These are phyloP conservation scores for Danio aesculapii DNA, from an alignment of 2,797 vertebrate species.

Conservation along the genomic window DNA sequence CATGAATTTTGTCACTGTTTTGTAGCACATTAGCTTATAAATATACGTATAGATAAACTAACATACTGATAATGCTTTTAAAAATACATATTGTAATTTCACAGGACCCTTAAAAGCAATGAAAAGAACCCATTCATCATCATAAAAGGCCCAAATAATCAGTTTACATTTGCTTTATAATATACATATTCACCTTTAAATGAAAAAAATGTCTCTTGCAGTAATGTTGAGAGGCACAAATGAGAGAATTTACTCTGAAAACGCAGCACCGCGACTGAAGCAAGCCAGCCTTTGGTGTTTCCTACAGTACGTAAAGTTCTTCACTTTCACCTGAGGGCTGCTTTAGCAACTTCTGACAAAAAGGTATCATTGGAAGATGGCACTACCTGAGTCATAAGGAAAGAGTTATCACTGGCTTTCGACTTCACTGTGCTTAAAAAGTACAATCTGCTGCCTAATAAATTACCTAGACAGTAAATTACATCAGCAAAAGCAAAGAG, in stretches of 20 bases:
- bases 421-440: conserved; percentile 49
- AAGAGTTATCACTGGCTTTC: conserved; percentile 46
- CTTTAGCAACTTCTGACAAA: conserved; percentile 29
- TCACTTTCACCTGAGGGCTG: conserved; percentile 13
- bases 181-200: neutral
- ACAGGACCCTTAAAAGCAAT: too few species aligned
- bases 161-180: neutral
- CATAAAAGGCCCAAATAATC: neutral
- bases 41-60: too few species aligned
- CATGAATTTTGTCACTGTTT: too few species aligned
- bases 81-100: too few species aligned
- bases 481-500: conserved; percentile 22
- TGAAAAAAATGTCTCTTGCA: neutral
- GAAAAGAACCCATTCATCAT: too few species aligned
- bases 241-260: conserved; percentile 3
- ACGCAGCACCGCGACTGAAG: neutral
- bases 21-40: too few species aligned
- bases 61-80: too few species aligned
- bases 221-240: neutral
- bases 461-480: conserved; percentile 54
- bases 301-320: conserved; percentile 34
- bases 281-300: neutral
- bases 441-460: conserved; percentile 42
- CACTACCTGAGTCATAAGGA: conserved; percentile 32
- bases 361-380: conserved; percentile 26